phyloP scores from a whole-genome alignment of 2,797 vertebrate species.

The Eulemur rubriventer region DNA sequence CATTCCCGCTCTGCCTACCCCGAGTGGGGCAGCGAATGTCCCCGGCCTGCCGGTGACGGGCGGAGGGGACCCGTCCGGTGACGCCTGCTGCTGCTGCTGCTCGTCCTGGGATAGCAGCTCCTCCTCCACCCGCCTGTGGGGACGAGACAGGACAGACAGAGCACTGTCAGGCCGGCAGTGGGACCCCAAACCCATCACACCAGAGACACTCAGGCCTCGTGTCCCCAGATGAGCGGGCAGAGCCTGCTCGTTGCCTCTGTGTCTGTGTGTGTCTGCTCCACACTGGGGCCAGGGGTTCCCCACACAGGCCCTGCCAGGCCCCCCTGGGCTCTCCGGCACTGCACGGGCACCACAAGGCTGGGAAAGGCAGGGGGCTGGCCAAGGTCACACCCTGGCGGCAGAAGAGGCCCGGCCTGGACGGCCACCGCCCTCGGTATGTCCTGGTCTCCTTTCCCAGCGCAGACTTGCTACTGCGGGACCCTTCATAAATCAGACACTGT shows the following conservation, averaged over 20 bases:
- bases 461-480: neutral
- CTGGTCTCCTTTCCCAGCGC: neutral
- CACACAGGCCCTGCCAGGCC: neutral
- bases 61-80: conserved; percentile 70
- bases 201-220: fast-evolving
- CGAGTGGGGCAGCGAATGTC: conserved; percentile 85
- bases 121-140: conserved; percentile 87
- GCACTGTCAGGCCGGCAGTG: neutral
- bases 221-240: neutral
- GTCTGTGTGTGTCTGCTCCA: neutral
- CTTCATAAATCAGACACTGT: neutral
- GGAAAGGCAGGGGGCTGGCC: neutral
- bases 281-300: too few species aligned
- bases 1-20: conserved; percentile 79
- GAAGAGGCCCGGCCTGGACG: too few species aligned
- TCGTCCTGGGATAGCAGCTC: conserved; percentile 88
- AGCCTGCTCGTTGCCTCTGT: neutral
- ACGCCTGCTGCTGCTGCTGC: conserved; percentile 80
- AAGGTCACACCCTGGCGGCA: neutral
- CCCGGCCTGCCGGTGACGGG: conserved; percentile 87
- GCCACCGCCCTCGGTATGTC: fast-evolving
- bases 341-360: neutral
- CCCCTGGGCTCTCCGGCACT: neutral
- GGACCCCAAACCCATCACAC: neutral
- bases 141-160: neutral